Evolutionary conservation across 2,888 invertebrate species (phyloP).

Genomic region (Calameuta filiformis): DNA sequence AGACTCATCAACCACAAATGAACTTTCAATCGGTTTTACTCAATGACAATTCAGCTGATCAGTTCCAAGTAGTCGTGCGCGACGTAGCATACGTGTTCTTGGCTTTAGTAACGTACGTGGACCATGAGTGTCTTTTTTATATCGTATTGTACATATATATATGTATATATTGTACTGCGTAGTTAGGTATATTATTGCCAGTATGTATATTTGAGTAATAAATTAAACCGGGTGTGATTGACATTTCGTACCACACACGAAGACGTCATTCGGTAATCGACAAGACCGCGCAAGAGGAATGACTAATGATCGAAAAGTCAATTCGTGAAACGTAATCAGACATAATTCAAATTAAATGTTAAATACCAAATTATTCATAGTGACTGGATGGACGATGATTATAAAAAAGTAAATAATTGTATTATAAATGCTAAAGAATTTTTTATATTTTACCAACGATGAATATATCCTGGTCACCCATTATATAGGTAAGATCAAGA

Average conservation of each 20-base stretch:
- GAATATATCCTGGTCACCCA: neutral
- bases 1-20: constrained; percentile 28
- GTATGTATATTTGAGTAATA: constrained; percentile 1
- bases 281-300: constrained; percentile 7
- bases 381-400: constrained; percentile 24
- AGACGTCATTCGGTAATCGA: neutral
- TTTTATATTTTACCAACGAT: neutral
- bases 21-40: constrained; percentile 21
- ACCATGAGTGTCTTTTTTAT: neutral
- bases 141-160: neutral
- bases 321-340: neutral
- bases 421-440: neutral
- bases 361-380: neutral
- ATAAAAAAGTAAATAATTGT: constrained; percentile 27
- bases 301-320: constrained; percentile 7
- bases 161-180: neutral
- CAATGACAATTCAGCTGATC: constrained; percentile 22
- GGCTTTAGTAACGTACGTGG: neutral
- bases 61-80: constrained; percentile 16
- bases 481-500: neutral
- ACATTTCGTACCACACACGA: constrained; percentile 8
- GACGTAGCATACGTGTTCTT: neutral
- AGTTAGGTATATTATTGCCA: neutral
- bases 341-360: neutral
- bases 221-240: constrained; percentile 6